A percentile compares a stretch with the other conserved stretches of the same genome.
These are phyloP conservation scores for Tenthredo mesomela DNA, from an alignment of 2,888 invertebrate species.

Conservation along the genomic window DNA sequence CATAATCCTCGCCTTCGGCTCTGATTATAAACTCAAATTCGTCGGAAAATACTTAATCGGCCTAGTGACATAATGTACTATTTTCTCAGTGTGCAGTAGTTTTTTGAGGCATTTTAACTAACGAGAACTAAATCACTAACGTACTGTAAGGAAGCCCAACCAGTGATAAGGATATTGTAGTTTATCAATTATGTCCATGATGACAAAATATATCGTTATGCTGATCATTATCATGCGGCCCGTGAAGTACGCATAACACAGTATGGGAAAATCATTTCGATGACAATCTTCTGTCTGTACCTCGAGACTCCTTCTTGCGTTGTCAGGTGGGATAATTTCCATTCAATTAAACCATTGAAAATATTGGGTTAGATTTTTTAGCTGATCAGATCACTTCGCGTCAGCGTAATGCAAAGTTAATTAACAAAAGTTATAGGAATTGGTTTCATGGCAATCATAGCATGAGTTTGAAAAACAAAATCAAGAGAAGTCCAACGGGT, in stretches of 20 bases:
- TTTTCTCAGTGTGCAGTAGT: too few relatives aligned
- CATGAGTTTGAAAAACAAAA: background rate
- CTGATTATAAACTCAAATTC: too few relatives aligned
- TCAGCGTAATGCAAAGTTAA: background rate
- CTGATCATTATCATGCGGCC: conserved; percentile 26
- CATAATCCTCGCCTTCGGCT: too few relatives aligned
- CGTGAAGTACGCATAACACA: background rate
- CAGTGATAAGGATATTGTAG: conserved; percentile 16
- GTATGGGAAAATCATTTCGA: background rate
- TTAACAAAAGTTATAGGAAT: conserved; percentile 5
- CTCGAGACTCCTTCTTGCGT: background rate
- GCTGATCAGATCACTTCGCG: too few relatives aligned
- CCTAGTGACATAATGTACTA: too few relatives aligned
- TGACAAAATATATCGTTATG: conserved; percentile 35
- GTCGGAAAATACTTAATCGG: too few relatives aligned
- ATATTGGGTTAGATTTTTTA: conserved; percentile 11
- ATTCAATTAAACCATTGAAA: background rate
- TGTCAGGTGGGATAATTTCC: background rate
- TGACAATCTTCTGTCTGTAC: background rate
- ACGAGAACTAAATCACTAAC: background rate
- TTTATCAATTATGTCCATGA: conserved; percentile 9
- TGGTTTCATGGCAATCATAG: conserved; percentile 26
- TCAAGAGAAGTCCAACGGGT: background rate
- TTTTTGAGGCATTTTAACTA: background rate
- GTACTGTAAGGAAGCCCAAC: conserved; percentile 19